Evolutionary conservation across 2,113 vertebrate genomes (phyloP), one percentile per base, ranked within the genome.

Genomic region (Pleuronectes platessa): DNA sequence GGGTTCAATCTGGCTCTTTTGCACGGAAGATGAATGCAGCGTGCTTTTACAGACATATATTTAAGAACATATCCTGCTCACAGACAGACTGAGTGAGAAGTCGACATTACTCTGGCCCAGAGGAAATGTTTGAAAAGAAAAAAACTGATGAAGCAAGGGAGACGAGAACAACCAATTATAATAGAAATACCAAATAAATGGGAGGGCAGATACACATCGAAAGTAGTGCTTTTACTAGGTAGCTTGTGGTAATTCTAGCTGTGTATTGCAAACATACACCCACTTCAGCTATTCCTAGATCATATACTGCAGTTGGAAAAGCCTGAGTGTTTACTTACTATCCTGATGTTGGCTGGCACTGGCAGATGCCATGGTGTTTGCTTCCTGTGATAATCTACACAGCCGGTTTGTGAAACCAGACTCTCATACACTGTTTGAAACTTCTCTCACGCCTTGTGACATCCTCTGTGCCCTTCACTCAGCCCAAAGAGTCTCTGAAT

Each of bases 381-480:
- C 87, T 92, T 92, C 89, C 91, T 89, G 90, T 89, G 90, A 79
- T 92, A 93, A 92, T 91, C 91, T 89, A 86, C 77, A 64, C 75
- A 71, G 82, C 78, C 80, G 56, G 82, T 64, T 73, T 71, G 74
- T 89, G 89, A 92, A 93, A 93, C 75, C 21, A 10, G 85, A 93
- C 71, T 81, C 90, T 66, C n/a, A 0, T 67, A 71, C 74, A 55
- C 55, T 47, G 86, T 83, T 83, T 85, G 58, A 85, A 88, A 75
- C 82, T n/a, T 60, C 71, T 75, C 68, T 61, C 70, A 62, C 17
- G 60, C 54, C 84, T 78, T 61, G 70, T 83, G 79, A 87, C 82
- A 74, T 78, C 80, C 70, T 80, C 72, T 68, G 40, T 49, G 64
- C 64, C 71, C 80, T 80, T 84, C 60, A 82, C 55, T 24, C 53